Base-by-base conservation (phyloP, 2,797 vertebrate genomes). In the Smutsia temminckii region DNA sequence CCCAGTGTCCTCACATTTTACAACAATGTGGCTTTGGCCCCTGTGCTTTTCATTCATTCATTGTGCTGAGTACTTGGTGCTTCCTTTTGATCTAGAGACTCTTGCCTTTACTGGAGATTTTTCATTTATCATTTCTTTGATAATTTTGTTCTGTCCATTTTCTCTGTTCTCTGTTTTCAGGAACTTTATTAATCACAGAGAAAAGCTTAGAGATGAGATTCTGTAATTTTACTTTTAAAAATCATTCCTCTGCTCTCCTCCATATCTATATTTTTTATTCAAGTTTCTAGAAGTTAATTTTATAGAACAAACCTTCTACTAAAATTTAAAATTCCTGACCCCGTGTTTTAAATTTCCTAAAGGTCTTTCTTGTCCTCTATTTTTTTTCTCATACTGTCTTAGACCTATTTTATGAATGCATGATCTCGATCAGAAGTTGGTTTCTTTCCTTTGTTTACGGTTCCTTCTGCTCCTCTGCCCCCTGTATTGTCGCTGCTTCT, bases 201-300 rank as follows among this genome's bases (percentile, higher is more conserved):
- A 72, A 78, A 29, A 94, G 37, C 10, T 78, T 80, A 6, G 78
- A 95, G 74, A 85, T 51, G 7, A 51, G 74, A 78, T 53, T 66
- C 20, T 89, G 63, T 89, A 80, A 77, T 89, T 94, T 93, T 79
- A 89, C 72, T 96, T 84, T 27, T 25, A 32, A 75, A 95, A 91
- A 46, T 64, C 8, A 89, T 72, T 42, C 55, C 13, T 93, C 71
- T 69, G n/a, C 40, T 61, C 8, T 86, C 40, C 7, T 90, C 66
- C 21, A 61, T 68, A 27, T 55, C 23, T 74, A 23, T 40, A 81
- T 68, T 78, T 96, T 93, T 93, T 83, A 66, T 55, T 81, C n/a
- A 87, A 32, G 29, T 87, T 77, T 85, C 42, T 78, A 80, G 84
- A 86, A 55, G 69, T 81, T 57, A 79, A 71, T 87, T 92, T 88